phyloP scores from a whole-genome alignment of 2,113 vertebrate species.

The Nematolebias whitei region DNA sequence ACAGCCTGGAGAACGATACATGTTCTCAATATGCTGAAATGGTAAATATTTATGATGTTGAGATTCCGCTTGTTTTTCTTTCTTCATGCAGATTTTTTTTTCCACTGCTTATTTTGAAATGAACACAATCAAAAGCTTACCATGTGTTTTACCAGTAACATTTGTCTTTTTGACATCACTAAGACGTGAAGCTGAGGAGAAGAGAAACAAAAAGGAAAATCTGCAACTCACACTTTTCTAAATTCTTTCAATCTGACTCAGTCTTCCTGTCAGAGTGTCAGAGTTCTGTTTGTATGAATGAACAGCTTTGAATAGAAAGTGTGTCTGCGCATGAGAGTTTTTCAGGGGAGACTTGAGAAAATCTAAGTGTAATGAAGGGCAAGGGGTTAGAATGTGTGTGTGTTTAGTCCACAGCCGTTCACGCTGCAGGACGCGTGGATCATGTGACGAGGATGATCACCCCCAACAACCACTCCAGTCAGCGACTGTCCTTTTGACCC shows the following conservation, averaged over 20 bases:
- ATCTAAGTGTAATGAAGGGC: constrained; percentile 67
- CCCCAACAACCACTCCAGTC: constrained; percentile 30
- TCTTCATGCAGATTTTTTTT: background rate
- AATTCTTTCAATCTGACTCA: background rate
- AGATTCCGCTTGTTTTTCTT: background rate
- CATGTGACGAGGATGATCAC: constrained; percentile 73
- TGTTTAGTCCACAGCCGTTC: constrained; percentile 56
- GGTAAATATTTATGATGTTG: background rate
- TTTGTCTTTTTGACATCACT: constrained; percentile 46
- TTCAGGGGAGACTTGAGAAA: constrained; percentile 34
- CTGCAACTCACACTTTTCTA: constrained; percentile 2
- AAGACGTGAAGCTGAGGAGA: background rate
- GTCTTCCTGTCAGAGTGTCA: background rate
- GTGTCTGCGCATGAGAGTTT: constrained; percentile 5
- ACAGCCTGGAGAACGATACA: background rate
- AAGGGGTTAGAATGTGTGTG: constrained; percentile 55
- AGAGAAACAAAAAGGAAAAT: background rate
- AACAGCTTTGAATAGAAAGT: background rate
- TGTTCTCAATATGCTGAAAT: constrained; percentile 6
- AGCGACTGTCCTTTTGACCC: constrained; percentile 65
- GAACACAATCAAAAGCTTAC: constrained; percentile 28
- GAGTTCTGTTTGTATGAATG: constrained; percentile 32
- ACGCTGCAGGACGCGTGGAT: constrained; percentile 60
- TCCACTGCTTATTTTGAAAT: constrained; percentile 7
- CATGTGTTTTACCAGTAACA: constrained; percentile 26